phyloP scores from a whole-genome alignment of 2,888 invertebrate species.

The Mesorhabditis spiculigera region DNA sequence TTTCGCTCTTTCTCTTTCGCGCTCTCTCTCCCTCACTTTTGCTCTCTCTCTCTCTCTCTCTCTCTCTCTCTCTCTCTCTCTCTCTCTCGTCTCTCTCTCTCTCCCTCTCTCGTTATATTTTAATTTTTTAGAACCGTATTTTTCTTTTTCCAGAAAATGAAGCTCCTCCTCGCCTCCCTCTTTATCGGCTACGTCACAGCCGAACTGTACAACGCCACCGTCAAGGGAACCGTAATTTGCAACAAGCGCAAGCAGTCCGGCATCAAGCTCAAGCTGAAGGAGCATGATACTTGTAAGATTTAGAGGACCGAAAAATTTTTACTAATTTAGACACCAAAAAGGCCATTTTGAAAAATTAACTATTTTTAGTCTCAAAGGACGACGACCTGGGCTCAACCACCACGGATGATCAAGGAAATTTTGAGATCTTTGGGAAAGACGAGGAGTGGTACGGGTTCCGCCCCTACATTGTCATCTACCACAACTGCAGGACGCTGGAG shows the following conservation, averaged over 20 bases:
- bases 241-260: constrained; percentile 1
- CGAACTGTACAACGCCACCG: background rate
- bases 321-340: too few species aligned
- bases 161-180: background rate
- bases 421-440: constrained; percentile 1
- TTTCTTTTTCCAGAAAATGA: background rate
- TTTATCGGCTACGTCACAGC: background rate
- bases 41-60: too few species aligned
- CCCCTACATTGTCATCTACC: background rate
- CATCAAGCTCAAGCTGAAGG: background rate
- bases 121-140: too few species aligned
- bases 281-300: background rate
- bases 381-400: background rate
- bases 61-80: too few species aligned
- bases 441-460: background rate
- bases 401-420: background rate
- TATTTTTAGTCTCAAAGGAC: background rate
- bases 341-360: too few species aligned
- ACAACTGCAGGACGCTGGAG: background rate
- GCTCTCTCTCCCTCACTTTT: too few species aligned
- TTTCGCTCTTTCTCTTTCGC: too few species aligned
- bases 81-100: too few species aligned
- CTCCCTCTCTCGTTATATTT: too few species aligned
- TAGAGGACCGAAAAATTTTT: too few species aligned
- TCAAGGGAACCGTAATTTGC: background rate